Conservation (phyloP, 1,140 invertebrate species). For the Ceratitis capitata region DNA sequence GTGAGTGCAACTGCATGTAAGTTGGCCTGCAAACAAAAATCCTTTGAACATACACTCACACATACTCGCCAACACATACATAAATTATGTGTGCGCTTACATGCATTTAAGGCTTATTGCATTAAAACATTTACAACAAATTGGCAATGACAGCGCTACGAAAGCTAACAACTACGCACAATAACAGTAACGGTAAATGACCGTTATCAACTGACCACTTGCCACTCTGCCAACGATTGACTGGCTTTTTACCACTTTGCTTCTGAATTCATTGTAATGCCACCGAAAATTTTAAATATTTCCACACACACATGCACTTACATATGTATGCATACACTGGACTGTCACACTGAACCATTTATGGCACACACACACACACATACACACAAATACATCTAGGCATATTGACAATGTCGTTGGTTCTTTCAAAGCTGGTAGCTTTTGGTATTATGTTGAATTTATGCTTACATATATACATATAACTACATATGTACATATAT, state of each 20-base stretch:
- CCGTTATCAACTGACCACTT: neutral
- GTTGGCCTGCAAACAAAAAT: neutral
- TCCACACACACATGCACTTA: neutral
- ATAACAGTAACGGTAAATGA: neutral
- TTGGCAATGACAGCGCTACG: constrained; percentile 16
- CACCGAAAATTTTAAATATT: neutral
- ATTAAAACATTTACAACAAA: constrained; percentile 34
- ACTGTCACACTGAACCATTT: too few species aligned
- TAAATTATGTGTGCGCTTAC: constrained; percentile 26
- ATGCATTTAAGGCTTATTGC: constrained; percentile 36
- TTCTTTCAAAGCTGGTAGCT: too few species aligned
- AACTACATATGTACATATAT: neutral
- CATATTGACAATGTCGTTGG: too few species aligned
- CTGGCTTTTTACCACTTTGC: neutral
- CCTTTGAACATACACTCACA: too few species aligned
- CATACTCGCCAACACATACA: neutral
- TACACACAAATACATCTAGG: too few species aligned
- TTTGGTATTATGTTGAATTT: too few species aligned
- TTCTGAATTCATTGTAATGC: neutral
- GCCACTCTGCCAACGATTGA: neutral
- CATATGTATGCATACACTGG: too few species aligned
- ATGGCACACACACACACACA: too few species aligned
- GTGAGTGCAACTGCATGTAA: neutral
- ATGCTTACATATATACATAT: neutral
- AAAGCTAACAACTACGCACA: neutral